These are phyloP conservation scores for Caradrina clavipalpis DNA, from an alignment of 2,888 invertebrate species.

Conservation along the genomic window DNA sequence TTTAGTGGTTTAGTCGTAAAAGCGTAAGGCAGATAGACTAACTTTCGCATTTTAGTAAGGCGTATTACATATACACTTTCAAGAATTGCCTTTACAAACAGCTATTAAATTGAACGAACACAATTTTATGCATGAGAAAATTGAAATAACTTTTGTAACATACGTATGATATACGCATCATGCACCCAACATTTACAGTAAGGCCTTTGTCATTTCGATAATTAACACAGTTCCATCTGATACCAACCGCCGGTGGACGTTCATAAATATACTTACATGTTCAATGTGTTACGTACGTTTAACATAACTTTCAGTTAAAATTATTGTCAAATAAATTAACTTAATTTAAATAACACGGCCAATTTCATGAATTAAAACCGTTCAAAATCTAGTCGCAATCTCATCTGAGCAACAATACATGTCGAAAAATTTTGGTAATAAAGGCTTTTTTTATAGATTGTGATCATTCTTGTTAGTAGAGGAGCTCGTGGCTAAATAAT, in stretches of 20 bases:
- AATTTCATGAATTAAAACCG: too few relatives aligned
- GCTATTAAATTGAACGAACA: constrained; percentile 9
- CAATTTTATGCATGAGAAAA: constrained; percentile 39
- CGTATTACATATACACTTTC: too few relatives aligned
- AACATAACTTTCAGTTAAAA: constrained; percentile 7
- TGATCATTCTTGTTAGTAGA: too few relatives aligned
- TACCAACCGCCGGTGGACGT: constrained; percentile 53
- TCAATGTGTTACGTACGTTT: not conserved
- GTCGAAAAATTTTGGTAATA: too few relatives aligned
- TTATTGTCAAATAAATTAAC: constrained; percentile 8
- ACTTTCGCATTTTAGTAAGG: too few relatives aligned
- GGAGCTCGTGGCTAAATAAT: too few relatives aligned
- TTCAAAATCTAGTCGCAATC: too few relatives aligned
- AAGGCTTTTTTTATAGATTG: too few relatives aligned
- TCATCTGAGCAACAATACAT: too few relatives aligned
- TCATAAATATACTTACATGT: constrained; percentile 19
- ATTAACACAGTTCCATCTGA: constrained; percentile 75
- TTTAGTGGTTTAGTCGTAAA: too few relatives aligned
- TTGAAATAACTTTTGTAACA: constrained; percentile 27
- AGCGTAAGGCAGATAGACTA: too few relatives aligned
- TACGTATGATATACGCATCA: constrained; percentile 28
- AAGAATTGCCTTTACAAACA: constrained; percentile 2
- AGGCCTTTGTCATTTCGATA: constrained; percentile 70
- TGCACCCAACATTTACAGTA: constrained; percentile 51
- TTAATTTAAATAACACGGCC: not conserved